These are phyloP conservation scores for Gryllus longicercus DNA, from an alignment of 2,888 invertebrate species.

Conservation along the genomic window DNA sequence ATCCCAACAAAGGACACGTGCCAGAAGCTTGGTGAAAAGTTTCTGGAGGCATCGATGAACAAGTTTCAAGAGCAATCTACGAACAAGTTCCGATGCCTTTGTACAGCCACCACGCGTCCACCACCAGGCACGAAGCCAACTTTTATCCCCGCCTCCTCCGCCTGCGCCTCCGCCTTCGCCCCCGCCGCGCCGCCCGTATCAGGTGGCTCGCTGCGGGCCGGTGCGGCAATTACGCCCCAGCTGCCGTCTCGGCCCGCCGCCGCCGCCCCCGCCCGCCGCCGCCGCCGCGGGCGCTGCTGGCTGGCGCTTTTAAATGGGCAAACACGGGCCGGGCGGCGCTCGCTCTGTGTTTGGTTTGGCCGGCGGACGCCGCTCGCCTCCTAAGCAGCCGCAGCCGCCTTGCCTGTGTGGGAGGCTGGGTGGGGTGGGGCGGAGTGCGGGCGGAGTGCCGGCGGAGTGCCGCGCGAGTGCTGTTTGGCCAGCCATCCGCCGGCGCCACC, in stretches of 20 bases:
- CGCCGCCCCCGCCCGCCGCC: not conserved
- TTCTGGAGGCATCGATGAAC: no score
- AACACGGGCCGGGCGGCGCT: constrained; percentile 10
- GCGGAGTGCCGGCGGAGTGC: not conserved
- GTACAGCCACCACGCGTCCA: no score
- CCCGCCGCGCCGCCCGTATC: not conserved
- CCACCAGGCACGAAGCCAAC: no score
- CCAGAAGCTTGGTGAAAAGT: no score
- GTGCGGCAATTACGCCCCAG: not conserved
- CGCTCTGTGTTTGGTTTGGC: not conserved
- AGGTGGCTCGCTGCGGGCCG: constrained; percentile 1
- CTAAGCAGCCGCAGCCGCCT: constrained; percentile 9
- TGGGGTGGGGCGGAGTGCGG: not conserved
- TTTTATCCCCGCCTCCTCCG: no score
- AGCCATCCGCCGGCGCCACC: not conserved
- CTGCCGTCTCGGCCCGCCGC: not conserved
- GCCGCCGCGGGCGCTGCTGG: not conserved
- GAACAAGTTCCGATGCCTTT: no score
- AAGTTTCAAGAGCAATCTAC: no score
- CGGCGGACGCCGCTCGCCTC: not conserved
- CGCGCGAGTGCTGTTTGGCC: constrained; percentile 1
- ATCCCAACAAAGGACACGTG: no score
- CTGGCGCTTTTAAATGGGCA: constrained; percentile 7
- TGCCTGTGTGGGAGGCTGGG: not conserved
- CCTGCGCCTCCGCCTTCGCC: no score